Evolutionary conservation across 35 echinoderm and acorn worm species (phyloP), one percentile per base, ranked within the genome.

Genomic region (Apostichopus californicus): DNA sequence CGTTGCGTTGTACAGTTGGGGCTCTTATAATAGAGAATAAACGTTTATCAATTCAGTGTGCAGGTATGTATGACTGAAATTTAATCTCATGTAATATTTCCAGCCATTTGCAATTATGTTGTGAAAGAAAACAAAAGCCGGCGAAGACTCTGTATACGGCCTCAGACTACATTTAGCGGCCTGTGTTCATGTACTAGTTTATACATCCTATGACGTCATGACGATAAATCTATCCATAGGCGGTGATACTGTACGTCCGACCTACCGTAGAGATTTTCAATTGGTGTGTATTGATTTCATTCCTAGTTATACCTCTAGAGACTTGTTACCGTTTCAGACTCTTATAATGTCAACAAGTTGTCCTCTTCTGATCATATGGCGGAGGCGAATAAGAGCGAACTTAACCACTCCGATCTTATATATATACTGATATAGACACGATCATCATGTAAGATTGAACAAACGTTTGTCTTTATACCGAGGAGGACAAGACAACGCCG

Each of bases 281-380:
- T 83, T 55, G 80, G 24, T 18, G 11, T 83, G 80, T 83, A 83
- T 83, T 83, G 80, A 83, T 83, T 83, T 83, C 80, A 83, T 83
- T 46, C 17, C 80, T 81, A 13, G 17, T 2, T 55, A 56, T 83
- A 55, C 80, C 80, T 83, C 24, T n/a, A 46, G 80, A 83, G 80
- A 83, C 24, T 56, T 46, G 1, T 83, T 54, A 83, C 80, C 55
- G 80, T 56, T 83, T 83, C 80, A 83, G 80, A 83, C 52, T 83
- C 80, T 83, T 83, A 83, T 17, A 83, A 83, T 83, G 80, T 83
- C 80, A 83, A 83, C 80, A 83, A 83, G 80, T 83, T 83, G 25
- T 83, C 46, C 80, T 15, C 80, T 53, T 56, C 80, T 83, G 26
- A 83, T 83, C 64, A 68, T 11, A 8, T 68, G 64, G 64, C 11